Percentiles rank a stretch among this genome's conserved stretches.
These are phyloP conservation scores for Chionodraco myersi DNA, from an alignment of 2,113 vertebrate genomes.

Conservation along the genomic window DNA sequence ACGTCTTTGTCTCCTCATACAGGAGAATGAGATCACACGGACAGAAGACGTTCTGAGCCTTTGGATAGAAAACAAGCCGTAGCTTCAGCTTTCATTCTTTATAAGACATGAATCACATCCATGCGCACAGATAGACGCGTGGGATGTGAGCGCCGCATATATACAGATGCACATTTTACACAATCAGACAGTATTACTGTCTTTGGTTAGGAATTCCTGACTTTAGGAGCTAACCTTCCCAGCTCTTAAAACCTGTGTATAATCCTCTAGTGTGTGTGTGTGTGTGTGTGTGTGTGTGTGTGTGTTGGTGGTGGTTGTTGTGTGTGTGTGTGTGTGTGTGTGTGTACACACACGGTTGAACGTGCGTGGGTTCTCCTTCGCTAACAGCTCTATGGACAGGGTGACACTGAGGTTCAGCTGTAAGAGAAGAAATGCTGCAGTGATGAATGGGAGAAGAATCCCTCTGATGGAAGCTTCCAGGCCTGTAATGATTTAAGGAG, in stretches of 20 bases:
- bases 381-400: constrained; percentile 18
- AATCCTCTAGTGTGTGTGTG: neutral
- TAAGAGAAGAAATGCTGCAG: constrained; percentile 30
- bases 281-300: neutral
- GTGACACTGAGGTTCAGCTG: constrained; percentile 26
- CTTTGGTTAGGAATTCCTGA: constrained; percentile 14
- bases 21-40: neutral
- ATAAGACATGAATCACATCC: constrained; percentile 18
- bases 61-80: constrained; percentile 9
- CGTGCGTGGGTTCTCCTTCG: constrained; percentile 9
- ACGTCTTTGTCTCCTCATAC: neutral
- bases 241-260: neutral
- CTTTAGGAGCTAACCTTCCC: constrained; percentile 8
- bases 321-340: neutral
- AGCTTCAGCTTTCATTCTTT: constrained; percentile 16
- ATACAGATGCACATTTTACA: constrained; percentile 5
- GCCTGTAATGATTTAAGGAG: constrained; percentile 49
- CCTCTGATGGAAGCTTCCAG: constrained; percentile 20
- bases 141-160: neutral
- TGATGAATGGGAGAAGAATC: constrained; percentile 45
- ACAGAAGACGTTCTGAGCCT: constrained; percentile 15
- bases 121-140: neutral
- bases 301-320: too few relatives aligned
- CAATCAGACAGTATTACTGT: neutral
- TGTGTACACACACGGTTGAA: neutral